Evolutionary conservation across 2,797 vertebrate genomes (phyloP).

Genomic region (Melanotaenia nigrans): DNA sequence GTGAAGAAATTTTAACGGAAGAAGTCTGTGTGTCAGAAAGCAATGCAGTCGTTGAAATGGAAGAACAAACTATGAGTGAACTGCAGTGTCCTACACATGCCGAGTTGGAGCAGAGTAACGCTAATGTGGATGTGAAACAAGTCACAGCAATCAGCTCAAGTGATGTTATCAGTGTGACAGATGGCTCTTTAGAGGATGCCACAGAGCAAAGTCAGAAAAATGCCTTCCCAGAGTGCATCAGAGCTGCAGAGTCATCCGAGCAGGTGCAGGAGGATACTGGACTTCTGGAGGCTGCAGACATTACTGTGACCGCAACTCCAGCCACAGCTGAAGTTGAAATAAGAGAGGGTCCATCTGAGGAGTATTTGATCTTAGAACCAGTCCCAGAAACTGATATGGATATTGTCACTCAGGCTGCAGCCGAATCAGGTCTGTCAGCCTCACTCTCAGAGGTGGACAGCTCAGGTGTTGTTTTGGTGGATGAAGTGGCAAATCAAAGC

Average conservation of each 20-base stretch:
- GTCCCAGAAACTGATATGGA: conserved; percentile 63
- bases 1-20: conserved; percentile 7
- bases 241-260: conserved; percentile 33
- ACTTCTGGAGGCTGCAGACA: conserved; percentile 24
- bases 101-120: conserved; percentile 44
- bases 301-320: conserved; percentile 21
- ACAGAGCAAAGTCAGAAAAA: conserved; percentile 27
- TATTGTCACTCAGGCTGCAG: conserved; percentile 74
- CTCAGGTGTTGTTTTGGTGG: conserved; percentile 9
- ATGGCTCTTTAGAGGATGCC: conserved; percentile 34
- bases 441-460: conserved; percentile 42
- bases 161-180: conserved; percentile 48
- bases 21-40: conserved; percentile 38
- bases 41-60: conserved; percentile 46
- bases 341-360: conserved; percentile 56
- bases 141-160: conserved; percentile 54
- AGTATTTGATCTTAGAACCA: conserved; percentile 69
- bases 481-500: conserved; percentile 25
- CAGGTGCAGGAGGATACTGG: conserved; percentile 41
- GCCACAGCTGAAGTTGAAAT: conserved; percentile 18
- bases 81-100: conserved; percentile 26
- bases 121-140: conserved; percentile 45
- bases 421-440: conserved; percentile 67
- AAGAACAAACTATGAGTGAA: conserved; percentile 25
- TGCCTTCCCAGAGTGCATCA: conserved; percentile 26